These are phyloP conservation scores for Tortricodes alternella DNA, from an alignment of 2,888 invertebrate species.

Conservation along the genomic window DNA sequence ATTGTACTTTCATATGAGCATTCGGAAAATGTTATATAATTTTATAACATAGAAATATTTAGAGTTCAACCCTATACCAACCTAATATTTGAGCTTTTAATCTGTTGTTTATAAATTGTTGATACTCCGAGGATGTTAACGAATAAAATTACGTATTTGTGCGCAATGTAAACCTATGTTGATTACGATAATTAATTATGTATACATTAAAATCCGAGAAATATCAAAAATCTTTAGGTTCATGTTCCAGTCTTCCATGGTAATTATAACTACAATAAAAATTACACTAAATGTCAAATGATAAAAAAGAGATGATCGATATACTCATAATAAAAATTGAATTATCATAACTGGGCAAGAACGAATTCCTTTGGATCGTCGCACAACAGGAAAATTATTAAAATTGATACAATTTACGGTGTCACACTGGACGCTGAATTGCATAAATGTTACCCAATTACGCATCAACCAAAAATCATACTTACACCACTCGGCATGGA, in stretches of 20 bases:
- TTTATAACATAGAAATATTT: conserved; percentile 21
- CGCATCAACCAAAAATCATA: conserved; percentile 48
- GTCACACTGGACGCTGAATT: too few species aligned
- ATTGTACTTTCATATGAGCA: conserved; percentile 69
- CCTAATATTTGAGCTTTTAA: conserved; percentile 26
- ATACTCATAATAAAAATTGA: conserved; percentile 29
- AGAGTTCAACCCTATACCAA: conserved; percentile 16
- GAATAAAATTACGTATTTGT: neutral
- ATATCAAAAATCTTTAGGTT: conserved; percentile 38
- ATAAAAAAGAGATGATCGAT: conserved; percentile 58
- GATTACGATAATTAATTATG: too few species aligned
- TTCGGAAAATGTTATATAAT: conserved; percentile 74
- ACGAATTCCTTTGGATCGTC: too few species aligned
- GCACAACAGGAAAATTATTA: too few species aligned
- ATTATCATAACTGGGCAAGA: conserved; percentile 15
- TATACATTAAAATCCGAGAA: conserved; percentile 27
- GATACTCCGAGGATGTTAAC: conserved; percentile 19
- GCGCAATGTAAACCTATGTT: conserved; percentile 4
- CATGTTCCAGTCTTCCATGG: conserved; percentile 57
- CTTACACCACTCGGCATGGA: conserved; percentile 39
- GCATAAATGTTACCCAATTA: too few species aligned
- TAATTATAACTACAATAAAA: conserved; percentile 50
- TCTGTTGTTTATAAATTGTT: conserved; percentile 12
- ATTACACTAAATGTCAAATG: conserved; percentile 63
- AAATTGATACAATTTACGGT: too few species aligned